A percentile compares a stretch with the other conserved stretches of the same genome.
These are phyloP conservation scores for Drosophila fulvimacula DNA, from an alignment of 2,888 invertebrate species.

Conservation along the genomic window DNA sequence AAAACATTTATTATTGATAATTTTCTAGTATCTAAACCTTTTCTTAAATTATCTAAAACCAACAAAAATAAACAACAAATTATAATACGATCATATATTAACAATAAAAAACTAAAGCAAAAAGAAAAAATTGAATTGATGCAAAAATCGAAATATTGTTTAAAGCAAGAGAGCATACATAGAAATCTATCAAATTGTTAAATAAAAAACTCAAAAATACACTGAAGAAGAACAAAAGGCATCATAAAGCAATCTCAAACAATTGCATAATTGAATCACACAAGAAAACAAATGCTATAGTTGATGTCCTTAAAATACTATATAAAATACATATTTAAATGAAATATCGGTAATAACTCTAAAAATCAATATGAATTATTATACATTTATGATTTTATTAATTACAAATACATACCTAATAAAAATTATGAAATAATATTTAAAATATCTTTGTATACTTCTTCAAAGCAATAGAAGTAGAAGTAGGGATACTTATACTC, in stretches of 20 bases:
- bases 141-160: conserved; percentile 23
- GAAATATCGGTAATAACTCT: conserved; percentile 48
- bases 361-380: conserved; percentile 57
- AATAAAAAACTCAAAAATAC: conserved; percentile 17
- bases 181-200: conserved; percentile 35
- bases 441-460: not conserved
- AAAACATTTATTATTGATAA: conserved; percentile 28
- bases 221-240: not conserved
- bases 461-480: not conserved
- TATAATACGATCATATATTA: conserved; percentile 36
- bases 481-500: not conserved
- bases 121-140: conserved; percentile 33
- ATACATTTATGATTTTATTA: conserved; percentile 64
- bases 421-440: conserved; percentile 56
- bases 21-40: conserved; percentile 52
- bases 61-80: conserved; percentile 23
- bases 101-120: conserved; percentile 20
- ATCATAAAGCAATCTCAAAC: conserved; percentile 13
- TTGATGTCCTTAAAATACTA: conserved; percentile 50
- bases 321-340: conserved; percentile 44
- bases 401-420: conserved; percentile 59
- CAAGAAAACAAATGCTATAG: conserved; percentile 48
- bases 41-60: conserved; percentile 42
- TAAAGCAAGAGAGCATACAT: conserved; percentile 25
- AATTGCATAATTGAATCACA: conserved; percentile 48